Evolutionary conservation across 2,113 vertebrate genomes (phyloP), one percentile per base, ranked within the genome.

Genomic region (Hymenochirus boettgeri): DNA sequence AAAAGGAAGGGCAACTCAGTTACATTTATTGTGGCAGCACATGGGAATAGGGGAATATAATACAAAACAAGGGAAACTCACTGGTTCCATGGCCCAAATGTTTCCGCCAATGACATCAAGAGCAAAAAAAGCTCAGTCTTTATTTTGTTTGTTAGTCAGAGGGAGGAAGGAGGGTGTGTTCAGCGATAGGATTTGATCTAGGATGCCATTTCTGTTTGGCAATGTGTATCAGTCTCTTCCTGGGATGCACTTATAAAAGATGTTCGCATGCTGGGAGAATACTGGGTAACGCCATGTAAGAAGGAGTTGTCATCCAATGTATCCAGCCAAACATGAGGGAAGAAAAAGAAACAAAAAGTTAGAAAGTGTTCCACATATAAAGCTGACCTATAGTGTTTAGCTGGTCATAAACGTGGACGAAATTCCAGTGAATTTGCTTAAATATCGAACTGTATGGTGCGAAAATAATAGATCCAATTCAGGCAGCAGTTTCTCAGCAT

Each of bases 211-310:
- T 71, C 57, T 27, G 55, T 63, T 59, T 42, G 55, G 62, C 55
- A 65, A 13, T 53, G 60, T 47, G 64, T 54, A 60, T 63, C 66
- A 19, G 61, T 61, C 47, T 73, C 72, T 62, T 67, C 65, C 27
- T 74, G 70, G 56, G 62, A 63, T 57, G 70, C 62, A 53, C 72
- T 57, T 21, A 72, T 69, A 46, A 73, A 70, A 56, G 74, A 75
- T 62, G 55, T 71, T 69, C 62, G 65, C 70, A 70, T 71, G 74
- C 62, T 67, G 62, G 74, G 72, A 45, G 66, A 73, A 37, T 73
- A 71, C 70, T 73, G 52, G 24, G 51, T 23, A 22, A 17, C 22
- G 27, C 26, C 19, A 1, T 18, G n/a, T 8, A 17, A 8, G 8
- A n/a, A 19, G 9, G 10, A n/a, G 29, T 12, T 21, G 29, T 10